Conservation (phyloP, 2,113 vertebrate genomes). For the Oreotrochilus melanogaster region DNA sequence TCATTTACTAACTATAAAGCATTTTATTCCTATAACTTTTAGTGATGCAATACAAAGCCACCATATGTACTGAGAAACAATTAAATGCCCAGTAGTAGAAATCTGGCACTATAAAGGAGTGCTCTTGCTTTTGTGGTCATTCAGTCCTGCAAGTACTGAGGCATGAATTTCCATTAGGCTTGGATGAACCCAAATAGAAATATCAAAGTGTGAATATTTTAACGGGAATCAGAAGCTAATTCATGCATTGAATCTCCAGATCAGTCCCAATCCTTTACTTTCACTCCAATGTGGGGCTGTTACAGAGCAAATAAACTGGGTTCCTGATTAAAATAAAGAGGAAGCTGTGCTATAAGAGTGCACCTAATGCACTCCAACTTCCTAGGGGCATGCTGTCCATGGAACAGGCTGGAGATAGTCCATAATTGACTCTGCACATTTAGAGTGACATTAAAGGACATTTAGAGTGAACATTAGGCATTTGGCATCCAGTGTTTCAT, state of each 20-base stretch:
- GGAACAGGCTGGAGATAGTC: not conserved
- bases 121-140: not conserved
- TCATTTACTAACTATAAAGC: not conserved
- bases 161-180: not conserved
- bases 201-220: not conserved
- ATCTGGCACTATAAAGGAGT: not conserved
- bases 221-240: not conserved
- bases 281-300: not conserved
- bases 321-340: not conserved
- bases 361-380: not conserved
- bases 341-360: not conserved
- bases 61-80: not conserved
- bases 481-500: not conserved
- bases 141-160: not conserved
- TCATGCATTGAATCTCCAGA: not conserved
- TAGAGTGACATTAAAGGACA: not conserved
- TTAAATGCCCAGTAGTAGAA: not conserved
- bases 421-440: not conserved
- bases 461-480: not conserved
- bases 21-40: not conserved
- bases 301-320: not conserved
- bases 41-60: not conserved
- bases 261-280: not conserved
- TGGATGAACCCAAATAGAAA: not conserved
- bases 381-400: not conserved